Evolutionary conservation across 2,888 invertebrate species (phyloP), one percentile per base, ranked within the genome.

Genomic region (Arrhopalites spinosus): DNA sequence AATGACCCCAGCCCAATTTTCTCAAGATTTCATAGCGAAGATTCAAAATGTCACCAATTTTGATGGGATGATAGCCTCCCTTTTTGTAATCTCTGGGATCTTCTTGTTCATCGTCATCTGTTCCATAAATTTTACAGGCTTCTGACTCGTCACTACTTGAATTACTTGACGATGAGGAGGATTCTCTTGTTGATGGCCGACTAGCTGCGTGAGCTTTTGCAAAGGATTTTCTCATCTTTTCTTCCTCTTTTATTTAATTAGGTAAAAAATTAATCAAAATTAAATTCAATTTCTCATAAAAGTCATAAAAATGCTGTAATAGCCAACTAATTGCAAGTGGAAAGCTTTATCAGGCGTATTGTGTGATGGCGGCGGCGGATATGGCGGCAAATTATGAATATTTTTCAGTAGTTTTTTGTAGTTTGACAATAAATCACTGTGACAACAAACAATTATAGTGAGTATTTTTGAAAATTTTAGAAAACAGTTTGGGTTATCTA

Each of bases 1-100:
- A 94, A 86, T 94, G 93, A 8, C 94, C 94, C 92, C 93, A 94
- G 76, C 94, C 94, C 27, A 94, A 87, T 86, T 94, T 94, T 85
- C 91, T 86, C 74, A 91, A 88, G 71, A 91, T 90, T 85, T 90
- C 89, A 84, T 91, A 91, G 75, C 89, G 86, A 77, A 86, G 85
- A 83, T 89, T 87, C 84, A 89, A 89, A 29, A 90, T 85, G 81
- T 89, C 89, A 23, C 89, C 89, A 77, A 89, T 88, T 81, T 87
- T 87, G 73, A 90, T 89, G 3, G 89, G 89, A 84, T 90, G 89
- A 83, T 90, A 90, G 30, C 90, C 90, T 78, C 89, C 89, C 70
- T 59, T 59, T 5, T 23, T 20, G 23, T 59, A 59, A 23, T 73
- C 73, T 43, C 43, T 8, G 3, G 73, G 73, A 23, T 77, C 79